Evolutionary conservation across 2,888 invertebrate genomes (phyloP), one percentile per base, ranked within the genome.

Genomic region (Tenodera sinensis): DNA sequence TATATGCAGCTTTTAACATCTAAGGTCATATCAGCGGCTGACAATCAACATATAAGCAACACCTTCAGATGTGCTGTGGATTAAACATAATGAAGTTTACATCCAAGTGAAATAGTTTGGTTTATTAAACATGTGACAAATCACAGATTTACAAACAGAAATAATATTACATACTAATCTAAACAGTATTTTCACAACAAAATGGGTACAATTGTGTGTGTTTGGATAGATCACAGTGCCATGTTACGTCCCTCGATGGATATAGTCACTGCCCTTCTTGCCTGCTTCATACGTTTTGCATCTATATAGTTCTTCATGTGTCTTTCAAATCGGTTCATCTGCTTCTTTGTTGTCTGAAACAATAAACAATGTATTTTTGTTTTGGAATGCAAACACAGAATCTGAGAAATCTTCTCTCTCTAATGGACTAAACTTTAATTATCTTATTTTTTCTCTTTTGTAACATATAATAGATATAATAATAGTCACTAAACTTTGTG

Each of bases 161-260:
- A 15, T 54, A 71, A 20, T 30, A 3, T 3, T 71, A 71, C 20
- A 12, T 42, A 42, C 42, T 71, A 71, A 71, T 1, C 25, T 25
- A 71, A 1, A 71, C 54, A 71, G 4, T 4, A 15, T 25, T 71
- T 71, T 71, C 54, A 71, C 25, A 71, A 71, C 54, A 71, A 1
- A 20, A 25, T 20, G 54, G 8, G 20, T 54, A 54, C 14, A 54
- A 15, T 54, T 54, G 54, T 54, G 54, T 54, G 54, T 54, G 54
- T 4, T 20, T 71, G 4, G 0, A 71, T 20, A 71, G 20, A 71
- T 86, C 96, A 98, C 90, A 99, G 95, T 91, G 98, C 96, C 99
- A 99, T 98, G 94, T 98, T 98, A 92, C 98, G 95, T 34, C 99
- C 99, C 94, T 99, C 99, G 91, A 99, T 98, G 90, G 99, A 99